phyloP scores from a whole-genome alignment of 2,888 invertebrate species.

The Herminia tarsipennalis region DNA sequence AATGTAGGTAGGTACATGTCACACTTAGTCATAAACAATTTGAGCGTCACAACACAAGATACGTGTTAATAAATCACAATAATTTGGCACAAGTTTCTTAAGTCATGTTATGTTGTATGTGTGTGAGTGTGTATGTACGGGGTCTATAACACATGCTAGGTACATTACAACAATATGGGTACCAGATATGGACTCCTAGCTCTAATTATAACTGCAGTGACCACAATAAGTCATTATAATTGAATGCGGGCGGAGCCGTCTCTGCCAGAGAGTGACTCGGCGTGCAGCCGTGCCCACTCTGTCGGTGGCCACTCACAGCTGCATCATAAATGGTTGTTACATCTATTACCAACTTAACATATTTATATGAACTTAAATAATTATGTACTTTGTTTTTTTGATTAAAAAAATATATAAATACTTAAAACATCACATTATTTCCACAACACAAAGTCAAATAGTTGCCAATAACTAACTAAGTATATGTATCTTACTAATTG shows the following conservation, averaged over 20 bases:
- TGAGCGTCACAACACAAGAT: slow-evolving; percentile 11
- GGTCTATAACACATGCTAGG: neutral
- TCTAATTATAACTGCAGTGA: neutral
- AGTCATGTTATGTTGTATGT: slow-evolving; percentile 1
- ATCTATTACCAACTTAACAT: no score
- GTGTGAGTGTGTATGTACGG: slow-evolving; percentile 7
- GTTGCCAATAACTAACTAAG: slow-evolving; percentile 17
- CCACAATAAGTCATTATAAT: no score
- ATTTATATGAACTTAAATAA: no score
- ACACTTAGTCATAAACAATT: neutral
- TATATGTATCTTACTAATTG: neutral
- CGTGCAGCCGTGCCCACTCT: no score
- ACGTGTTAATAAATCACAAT: slow-evolving; percentile 23
- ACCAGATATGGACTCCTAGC: neutral
- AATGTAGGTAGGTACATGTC: neutral
- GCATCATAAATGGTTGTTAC: no score
- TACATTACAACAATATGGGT: neutral
- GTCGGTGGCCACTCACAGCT: no score
- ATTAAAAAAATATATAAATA: slow-evolving; percentile 8
- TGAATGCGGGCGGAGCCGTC: neutral
- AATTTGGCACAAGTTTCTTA: slow-evolving; percentile 38
- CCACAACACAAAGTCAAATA: slow-evolving; percentile 34
- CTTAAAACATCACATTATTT: slow-evolving; percentile 36
- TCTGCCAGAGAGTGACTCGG: neutral
- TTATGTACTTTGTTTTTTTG: no score